Conservation (phyloP, 2,888 invertebrate genomes). For the Morpho helenor region DNA sequence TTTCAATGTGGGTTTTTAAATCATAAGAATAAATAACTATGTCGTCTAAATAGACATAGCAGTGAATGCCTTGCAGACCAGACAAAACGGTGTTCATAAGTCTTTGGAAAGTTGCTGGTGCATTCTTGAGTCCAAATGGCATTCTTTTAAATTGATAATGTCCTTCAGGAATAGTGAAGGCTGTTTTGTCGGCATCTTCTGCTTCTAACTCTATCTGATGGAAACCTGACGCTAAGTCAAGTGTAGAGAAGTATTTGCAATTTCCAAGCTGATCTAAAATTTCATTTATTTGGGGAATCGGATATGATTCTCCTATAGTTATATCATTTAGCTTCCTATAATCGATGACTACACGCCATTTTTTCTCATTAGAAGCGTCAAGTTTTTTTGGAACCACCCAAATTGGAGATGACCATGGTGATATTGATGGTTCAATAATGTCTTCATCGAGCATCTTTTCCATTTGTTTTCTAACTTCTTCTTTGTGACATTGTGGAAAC, state of each 20-base stretch:
- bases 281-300: conserved; percentile 31
- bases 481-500: conserved; percentile 25
- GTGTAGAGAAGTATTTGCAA: conserved; percentile 27
- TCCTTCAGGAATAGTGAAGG: neutral
- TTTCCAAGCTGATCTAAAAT: conserved; percentile 30
- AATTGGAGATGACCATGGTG: conserved; percentile 11
- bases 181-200: conserved; percentile 1
- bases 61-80: conserved; percentile 30
- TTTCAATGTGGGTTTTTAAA: neutral
- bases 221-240: conserved; percentile 23
- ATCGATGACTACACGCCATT: conserved; percentile 12
- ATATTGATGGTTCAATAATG: conserved; percentile 23
- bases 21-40: neutral
- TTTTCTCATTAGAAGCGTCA: neutral
- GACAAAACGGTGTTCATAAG: conserved; percentile 14
- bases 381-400: conserved; percentile 10
- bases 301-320: conserved; percentile 27
- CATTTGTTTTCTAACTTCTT: conserved; percentile 25
- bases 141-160: neutral
- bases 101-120: too few species aligned
- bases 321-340: conserved; percentile 30
- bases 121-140: neutral
- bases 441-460: conserved; percentile 26
- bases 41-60: conserved; percentile 5
- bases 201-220: conserved; percentile 19